Evolutionary conservation across 35 echinoderm and acorn worm species (phyloP), one percentile per base, ranked within the genome.

Genomic region (Hemicentrotus pulcherrimus): DNA sequence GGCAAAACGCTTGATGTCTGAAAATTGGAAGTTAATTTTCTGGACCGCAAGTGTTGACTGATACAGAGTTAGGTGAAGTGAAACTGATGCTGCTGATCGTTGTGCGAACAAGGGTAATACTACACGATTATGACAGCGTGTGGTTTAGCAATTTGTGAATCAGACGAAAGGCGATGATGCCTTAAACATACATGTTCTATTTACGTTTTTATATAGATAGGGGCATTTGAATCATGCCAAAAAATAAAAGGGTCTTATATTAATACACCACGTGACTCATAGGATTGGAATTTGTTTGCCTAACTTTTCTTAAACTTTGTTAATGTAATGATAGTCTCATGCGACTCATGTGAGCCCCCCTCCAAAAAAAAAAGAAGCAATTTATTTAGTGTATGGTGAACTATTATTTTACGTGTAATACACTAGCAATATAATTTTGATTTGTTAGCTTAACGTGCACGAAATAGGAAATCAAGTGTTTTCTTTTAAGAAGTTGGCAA

Each of bases 21-120:
- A 78, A 78, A 78, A 78, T 78, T 78, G 65, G 65, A 78, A 78
- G 65, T 78, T 78, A 78, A 78, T 78, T 78, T 78, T 78, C 65
- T 28, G 65, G 22, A 78, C 65, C 65, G 65, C 65, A 78, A 78
- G 65, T 78, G 65, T n/a, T 78, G 65, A 78, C 65, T 78, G 65
- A 78, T 78, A 78, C 65, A 22, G 65, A n/a, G 65, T 78, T 11
- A 14, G 28, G 65, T 22, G 28, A 78, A 78, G 19, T 78, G 65
- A 78, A 78, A 78, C 65, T 78, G 65, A 78, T 78, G 65, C 19
- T 28, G 65, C 15, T n/a, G 6, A 22, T 78, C 65, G 28, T 22
- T 14, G 7, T 16, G 65, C 65, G 22, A 22, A n/a, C 28, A 28
- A n/a, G 65, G 65, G 28, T 78, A 78, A 78, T 78, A 8, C 65